Evolutionary conservation across 2,888 invertebrate species (phyloP), one percentile per base, ranked within the genome.

Genomic region (Agonopterix arenella): DNA sequence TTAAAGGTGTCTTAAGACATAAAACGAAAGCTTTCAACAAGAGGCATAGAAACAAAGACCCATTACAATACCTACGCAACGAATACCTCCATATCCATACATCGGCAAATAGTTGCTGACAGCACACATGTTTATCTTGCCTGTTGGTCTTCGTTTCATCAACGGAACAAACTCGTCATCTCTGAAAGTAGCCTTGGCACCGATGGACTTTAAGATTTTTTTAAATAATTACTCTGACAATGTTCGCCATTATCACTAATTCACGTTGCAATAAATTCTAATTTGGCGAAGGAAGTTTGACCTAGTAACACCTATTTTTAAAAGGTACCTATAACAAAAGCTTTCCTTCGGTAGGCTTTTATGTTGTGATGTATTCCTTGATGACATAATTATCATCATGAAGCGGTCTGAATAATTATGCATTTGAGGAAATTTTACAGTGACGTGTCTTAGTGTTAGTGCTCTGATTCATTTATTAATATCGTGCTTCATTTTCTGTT

Each of bases 101-200:
- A 4, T 49, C 13, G 42, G 49, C 49, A 47, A 52, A 49, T 11
- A 46, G 46, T 37, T 11, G 28, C 44, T n/a, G 47, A 11, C 43
- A 44, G 49, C 13, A 47, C 45, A 48, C 47, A 41, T 51, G 50
- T 46, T 53, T 50, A 40, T 11, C 45, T 28, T 48, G 46, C 45
- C 45, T 47, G 49, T 49, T 50, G 44, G 48, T 49, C 44, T 28
- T 16, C 44, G 54, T 65, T 68, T 66, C 64, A 61, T 60, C 64
- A 68, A 59, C 66, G 62, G 58, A 66, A 64, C 60, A 51, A 53
- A 53, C 57, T 52, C 16, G 38, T 44, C 45, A 50, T 28, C 36
- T 49, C 50, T 52, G 55, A 59, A 55, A 58, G 59, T 54, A 57
- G 48, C 75, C 73, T 68, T 71, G 70, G 64, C 73, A 67, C 52